These are phyloP conservation scores for Heliconius ismenius DNA, from an alignment of 2,888 invertebrate genomes.

Conservation along the genomic window DNA sequence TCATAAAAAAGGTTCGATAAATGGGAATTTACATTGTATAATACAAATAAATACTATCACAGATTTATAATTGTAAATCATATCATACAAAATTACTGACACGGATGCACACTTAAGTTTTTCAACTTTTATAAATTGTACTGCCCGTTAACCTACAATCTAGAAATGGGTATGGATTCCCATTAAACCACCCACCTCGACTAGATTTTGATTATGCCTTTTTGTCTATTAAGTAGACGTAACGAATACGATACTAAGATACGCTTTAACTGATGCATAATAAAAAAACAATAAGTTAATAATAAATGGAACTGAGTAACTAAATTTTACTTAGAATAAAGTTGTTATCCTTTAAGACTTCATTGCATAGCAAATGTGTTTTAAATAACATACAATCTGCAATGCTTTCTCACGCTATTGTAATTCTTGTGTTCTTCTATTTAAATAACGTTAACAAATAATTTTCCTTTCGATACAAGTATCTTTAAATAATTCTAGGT, in stretches of 20 bases:
- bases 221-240: background rate
- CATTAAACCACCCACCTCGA: too few species aligned
- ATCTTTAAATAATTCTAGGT: background rate
- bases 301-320: background rate
- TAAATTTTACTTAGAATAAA: constrained; percentile 36
- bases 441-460: background rate
- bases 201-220: too few species aligned
- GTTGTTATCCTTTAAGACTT: constrained; percentile 42
- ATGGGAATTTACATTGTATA: too few species aligned
- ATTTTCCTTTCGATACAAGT: too few species aligned
- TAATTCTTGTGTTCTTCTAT: background rate
- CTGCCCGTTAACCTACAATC: too few species aligned
- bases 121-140: too few species aligned
- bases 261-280: background rate
- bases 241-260: background rate
- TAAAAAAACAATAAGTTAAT: background rate
- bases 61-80: too few species aligned
- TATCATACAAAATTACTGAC: too few species aligned
- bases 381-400: constrained; percentile 41
- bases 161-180: too few species aligned
- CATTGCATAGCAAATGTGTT: constrained; percentile 44
- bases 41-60: too few species aligned
- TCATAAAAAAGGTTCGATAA: too few species aligned
- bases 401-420: constrained; percentile 39
- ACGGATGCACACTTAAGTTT: too few species aligned